Conservation (phyloP, 1,140 invertebrate genomes). For the Saccostrea glomerata region DNA sequence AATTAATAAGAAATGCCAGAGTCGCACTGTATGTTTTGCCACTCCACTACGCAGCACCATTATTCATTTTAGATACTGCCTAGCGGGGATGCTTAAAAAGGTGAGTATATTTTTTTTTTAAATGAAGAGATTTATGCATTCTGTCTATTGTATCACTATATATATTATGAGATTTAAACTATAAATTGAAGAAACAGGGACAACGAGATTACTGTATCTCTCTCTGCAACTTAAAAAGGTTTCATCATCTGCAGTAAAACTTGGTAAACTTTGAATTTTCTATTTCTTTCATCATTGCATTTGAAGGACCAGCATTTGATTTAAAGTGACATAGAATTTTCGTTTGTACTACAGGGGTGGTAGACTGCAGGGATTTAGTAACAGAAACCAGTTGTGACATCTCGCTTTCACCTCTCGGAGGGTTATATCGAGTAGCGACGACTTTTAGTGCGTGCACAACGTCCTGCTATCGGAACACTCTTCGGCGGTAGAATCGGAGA, state of each 20-base stretch:
- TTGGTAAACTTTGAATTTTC: background rate
- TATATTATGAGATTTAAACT: conserved; percentile 7
- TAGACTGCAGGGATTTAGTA: background rate
- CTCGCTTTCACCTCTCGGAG: conserved; percentile 26
- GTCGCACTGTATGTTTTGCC: background rate
- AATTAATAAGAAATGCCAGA: conserved; percentile 32
- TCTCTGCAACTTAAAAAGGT: background rate
- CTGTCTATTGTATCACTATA: background rate
- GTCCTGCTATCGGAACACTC: conserved; percentile 30
- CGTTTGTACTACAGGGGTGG: background rate
- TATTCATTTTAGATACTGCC: conserved; percentile 1
- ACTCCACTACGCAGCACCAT: background rate
- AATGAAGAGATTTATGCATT: background rate
- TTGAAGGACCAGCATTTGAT: background rate
- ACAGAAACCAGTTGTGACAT: conserved; percentile 36
- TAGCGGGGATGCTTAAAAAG: background rate
- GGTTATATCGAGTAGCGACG: background rate
- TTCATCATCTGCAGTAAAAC: background rate
- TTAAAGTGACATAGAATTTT: background rate
- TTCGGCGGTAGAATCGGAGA: background rate
- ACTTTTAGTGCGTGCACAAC: conserved; percentile 3
- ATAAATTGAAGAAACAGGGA: conserved; percentile 5
- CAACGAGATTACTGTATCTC: background rate
- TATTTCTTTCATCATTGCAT: background rate
- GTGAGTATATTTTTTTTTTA: conserved; percentile 22